phyloP scores from a whole-genome alignment of 2,888 invertebrate species.

The Oxytorus armatus region DNA sequence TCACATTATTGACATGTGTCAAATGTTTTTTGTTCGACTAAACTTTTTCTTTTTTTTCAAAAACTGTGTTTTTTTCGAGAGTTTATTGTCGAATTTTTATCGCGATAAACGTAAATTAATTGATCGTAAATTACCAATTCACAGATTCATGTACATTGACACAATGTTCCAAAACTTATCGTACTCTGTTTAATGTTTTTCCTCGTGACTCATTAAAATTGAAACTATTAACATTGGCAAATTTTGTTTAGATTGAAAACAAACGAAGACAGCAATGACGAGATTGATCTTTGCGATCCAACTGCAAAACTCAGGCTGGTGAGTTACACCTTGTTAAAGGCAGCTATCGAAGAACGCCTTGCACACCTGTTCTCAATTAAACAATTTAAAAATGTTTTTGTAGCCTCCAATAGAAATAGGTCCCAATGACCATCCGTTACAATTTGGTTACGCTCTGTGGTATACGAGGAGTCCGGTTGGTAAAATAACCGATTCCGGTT shows the following conservation, averaged over 20 bases:
- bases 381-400: constrained; percentile 61
- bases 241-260: constrained; percentile 85
- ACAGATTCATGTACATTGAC: neutral
- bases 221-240: neutral
- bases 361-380: neutral
- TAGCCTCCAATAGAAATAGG: constrained; percentile 90
- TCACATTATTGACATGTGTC: constrained; percentile 59
- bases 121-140: neutral
- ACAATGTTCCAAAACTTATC: neutral
- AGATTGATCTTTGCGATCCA: constrained; percentile 85
- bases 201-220: neutral
- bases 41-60: constrained; percentile 20
- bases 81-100: neutral
- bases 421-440: constrained; percentile 95
- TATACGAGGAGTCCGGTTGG: constrained; percentile 88
- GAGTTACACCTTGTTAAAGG: no score
- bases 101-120: neutral
- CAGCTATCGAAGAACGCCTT: neutral
- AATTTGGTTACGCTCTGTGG: constrained; percentile 98
- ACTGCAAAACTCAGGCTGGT: constrained; percentile 72
- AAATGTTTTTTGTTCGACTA: constrained; percentile 42
- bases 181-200: neutral
- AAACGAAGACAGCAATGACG: constrained; percentile 89
- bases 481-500: constrained; percentile 87
- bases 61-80: neutral